These are phyloP conservation scores for Neostethus bicornis DNA, from an alignment of 2,797 vertebrate genomes.

Conservation along the genomic window DNA sequence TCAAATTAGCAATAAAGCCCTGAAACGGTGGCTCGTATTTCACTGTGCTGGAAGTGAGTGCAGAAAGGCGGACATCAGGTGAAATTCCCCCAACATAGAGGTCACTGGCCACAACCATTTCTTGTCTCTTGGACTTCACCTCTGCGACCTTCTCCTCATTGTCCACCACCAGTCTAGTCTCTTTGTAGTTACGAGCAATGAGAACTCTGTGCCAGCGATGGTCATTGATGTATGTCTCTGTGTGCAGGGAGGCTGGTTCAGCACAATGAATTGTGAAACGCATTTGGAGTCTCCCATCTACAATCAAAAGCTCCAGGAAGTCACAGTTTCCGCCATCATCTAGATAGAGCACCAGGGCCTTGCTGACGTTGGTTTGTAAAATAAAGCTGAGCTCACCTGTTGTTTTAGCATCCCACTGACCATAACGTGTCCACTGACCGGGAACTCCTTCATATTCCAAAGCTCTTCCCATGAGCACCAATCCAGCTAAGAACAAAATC, in stretches of 20 bases:
- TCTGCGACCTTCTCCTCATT: slow-evolving; percentile 85
- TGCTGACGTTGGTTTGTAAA: slow-evolving; percentile 88
- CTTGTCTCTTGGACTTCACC: slow-evolving; percentile 90
- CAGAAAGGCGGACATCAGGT: slow-evolving; percentile 91
- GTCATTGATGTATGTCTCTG: slow-evolving; percentile 84
- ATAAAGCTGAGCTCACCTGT: slow-evolving; percentile 91
- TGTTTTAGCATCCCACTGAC: slow-evolving; percentile 85
- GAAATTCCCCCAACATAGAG: slow-evolving; percentile 93
- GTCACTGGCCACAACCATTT: slow-evolving; percentile 93
- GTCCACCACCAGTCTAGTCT: slow-evolving; percentile 87
- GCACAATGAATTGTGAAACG: slow-evolving; percentile 93
- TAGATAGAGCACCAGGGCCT: slow-evolving; percentile 89
- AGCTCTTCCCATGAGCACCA: slow-evolving; percentile 68
- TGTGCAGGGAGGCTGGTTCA: slow-evolving; percentile 87
- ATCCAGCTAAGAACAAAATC: slow-evolving; percentile 64
- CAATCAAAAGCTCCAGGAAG: slow-evolving; percentile 91
- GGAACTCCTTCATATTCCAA: slow-evolving; percentile 91
- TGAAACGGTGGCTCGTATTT: slow-evolving; percentile 93
- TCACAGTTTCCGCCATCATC: slow-evolving; percentile 96
- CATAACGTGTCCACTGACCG: slow-evolving; percentile 94
- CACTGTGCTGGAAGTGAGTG: slow-evolving; percentile 92
- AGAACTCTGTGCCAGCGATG: slow-evolving; percentile 91
- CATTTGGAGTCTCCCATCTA: slow-evolving; percentile 86
- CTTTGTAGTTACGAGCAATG: slow-evolving; percentile 83
- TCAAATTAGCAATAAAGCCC: slow-evolving; percentile 88